phyloP scores from a whole-genome alignment of 2,888 invertebrate species.

The Plutella xylostella region DNA sequence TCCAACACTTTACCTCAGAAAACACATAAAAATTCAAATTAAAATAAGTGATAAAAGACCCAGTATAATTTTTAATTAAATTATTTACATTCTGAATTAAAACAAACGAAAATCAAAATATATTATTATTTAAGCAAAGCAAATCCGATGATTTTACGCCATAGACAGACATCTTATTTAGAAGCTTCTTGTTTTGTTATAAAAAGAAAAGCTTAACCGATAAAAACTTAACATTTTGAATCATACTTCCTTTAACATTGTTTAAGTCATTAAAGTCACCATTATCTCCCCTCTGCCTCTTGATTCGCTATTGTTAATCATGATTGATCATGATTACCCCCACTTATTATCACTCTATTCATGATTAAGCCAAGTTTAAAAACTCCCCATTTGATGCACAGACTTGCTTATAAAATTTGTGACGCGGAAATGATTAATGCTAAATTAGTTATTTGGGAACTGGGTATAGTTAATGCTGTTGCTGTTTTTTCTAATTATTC shows the following conservation, averaged over 20 bases:
- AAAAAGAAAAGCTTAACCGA: not conserved
- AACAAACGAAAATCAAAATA: not conserved
- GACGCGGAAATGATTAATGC: not conserved
- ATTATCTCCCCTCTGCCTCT: constrained; percentile 2
- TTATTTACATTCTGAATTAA: not conserved
- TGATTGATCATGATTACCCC: constrained; percentile 45
- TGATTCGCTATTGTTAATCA: constrained; percentile 25
- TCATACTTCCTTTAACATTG: not conserved
- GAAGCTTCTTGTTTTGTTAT: not conserved
- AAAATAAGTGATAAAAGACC: no score
- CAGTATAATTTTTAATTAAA: not conserved
- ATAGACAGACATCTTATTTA: not conserved
- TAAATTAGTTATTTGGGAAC: no score
- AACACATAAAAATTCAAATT: no score
- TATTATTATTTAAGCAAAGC: not conserved
- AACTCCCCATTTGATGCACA: not conserved
- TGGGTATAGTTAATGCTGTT: not conserved
- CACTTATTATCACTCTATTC: constrained; percentile 42
- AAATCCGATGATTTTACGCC: not conserved
- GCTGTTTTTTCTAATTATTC: not conserved
- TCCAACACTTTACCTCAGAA: no score
- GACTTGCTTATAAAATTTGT: not conserved
- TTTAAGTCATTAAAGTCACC: not conserved
- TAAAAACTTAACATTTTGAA: not conserved
- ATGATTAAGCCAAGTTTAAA: constrained; percentile 31